A percentile compares a stretch with the other conserved stretches of the same genome.
These are phyloP conservation scores for Belgica antarctica DNA, from an alignment of 2,888 invertebrate species.

Conservation along the genomic window DNA sequence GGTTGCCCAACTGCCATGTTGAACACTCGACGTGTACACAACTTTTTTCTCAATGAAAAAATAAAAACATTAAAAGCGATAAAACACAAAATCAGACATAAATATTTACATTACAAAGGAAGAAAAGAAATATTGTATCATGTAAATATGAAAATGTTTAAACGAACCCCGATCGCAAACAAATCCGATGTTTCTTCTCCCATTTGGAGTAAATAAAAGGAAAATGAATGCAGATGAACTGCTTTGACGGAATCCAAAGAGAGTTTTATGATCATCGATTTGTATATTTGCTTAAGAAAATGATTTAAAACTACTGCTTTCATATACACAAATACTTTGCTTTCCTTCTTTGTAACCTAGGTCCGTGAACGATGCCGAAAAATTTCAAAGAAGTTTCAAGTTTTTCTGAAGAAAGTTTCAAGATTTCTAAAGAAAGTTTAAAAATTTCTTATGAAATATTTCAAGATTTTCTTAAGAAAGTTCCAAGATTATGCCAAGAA, in stretches of 20 bases:
- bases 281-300: conserved; percentile 39
- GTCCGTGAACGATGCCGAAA: too few relatives aligned
- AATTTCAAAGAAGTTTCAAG: too few relatives aligned
- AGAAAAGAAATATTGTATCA: conserved; percentile 2
- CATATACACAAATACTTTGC: not conserved
- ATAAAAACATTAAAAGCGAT: conserved; percentile 3
- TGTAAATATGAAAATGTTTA: conserved; percentile 42
- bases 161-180: conserved; percentile 22
- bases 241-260: conserved; percentile 10
- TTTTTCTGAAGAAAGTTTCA: too few relatives aligned
- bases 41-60: conserved; percentile 15
- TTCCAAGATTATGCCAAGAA: too few relatives aligned
- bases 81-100: conserved; percentile 38
- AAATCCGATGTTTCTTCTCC: not conserved
- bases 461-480: too few relatives aligned
- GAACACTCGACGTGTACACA: not conserved
- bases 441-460: too few relatives aligned
- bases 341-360: too few relatives aligned
- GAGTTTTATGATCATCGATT: conserved; percentile 38
- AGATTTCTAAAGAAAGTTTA: too few relatives aligned
- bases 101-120: conserved; percentile 30
- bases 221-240: conserved; percentile 33
- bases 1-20: not conserved
- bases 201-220: conserved; percentile 37
- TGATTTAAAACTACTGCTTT: conserved; percentile 39